Base-by-base conservation (phyloP, 2,888 invertebrate species). In the Apamea epomidion region DNA sequence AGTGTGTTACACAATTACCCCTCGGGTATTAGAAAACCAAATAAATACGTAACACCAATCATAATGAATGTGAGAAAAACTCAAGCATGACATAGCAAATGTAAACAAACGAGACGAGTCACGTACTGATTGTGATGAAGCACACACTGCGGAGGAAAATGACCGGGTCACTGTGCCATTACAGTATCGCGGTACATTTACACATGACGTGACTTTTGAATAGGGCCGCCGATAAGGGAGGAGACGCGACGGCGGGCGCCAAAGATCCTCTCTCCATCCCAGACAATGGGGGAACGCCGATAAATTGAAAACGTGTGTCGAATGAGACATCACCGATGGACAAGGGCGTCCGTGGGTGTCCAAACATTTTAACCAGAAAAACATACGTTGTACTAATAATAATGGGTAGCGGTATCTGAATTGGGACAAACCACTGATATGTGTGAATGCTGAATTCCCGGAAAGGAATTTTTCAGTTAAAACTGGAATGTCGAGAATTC, bases 261-360 rank as follows among this genome's bases (percentile, higher is more conserved):
- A 80, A 87, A 87, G 91, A 91, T 91, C 89, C 87, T 83, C 83
- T 88, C 86, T 83, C 89, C 77, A 88, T 80, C 82, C 74, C 91
- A 91, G 90, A 93, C 92, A 91, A 91, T 91, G 90, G 90, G 88
- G 84, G 90, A 90, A 89, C 88, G 90, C 89, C 93, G 93, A 95
- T 95, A 95, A 94, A 96, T 96, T 96, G 95, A 95, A 96, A 95
- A 96, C 96, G 96, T 96, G 96, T 94, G 92, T 89, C 87, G 95
- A 95, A 95, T 95, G 91, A 92, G 88, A 91, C 91, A 91, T 89
- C 86, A 85, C 74, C 84, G 85, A 89, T 91, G 90, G 90, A 89
- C 91, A 86, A 84, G 78, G 75, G 79, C 86, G 86, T 85, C 84
- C 80, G 86, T 86, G 85, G 51, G 84, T 81, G 83, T 84, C 81